Conservation (phyloP, 2,888 invertebrate genomes). For the Synergus laeviventris region DNA sequence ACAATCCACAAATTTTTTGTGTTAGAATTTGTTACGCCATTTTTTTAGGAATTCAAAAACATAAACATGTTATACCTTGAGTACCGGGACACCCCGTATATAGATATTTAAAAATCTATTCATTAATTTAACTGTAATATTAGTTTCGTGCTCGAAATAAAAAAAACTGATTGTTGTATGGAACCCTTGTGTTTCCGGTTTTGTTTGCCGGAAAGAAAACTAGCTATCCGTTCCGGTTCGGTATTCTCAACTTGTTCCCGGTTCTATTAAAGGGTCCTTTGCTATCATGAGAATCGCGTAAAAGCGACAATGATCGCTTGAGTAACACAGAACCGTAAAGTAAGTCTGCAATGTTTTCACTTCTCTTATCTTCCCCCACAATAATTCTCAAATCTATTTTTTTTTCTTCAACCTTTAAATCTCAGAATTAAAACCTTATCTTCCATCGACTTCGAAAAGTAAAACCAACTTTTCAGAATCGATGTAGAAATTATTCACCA, state of each 20-base stretch:
- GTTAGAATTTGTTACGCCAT: no score
- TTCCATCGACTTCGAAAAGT: no score
- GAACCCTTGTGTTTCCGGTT: slow-evolving; percentile 44
- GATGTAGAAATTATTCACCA: no score
- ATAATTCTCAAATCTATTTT: not conserved
- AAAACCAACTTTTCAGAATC: no score
- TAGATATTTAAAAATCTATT: no score
- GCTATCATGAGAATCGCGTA: slow-evolving; percentile 45
- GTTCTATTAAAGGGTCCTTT: not conserved
- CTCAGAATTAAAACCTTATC: no score
- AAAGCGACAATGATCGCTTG: slow-evolving; percentile 32
- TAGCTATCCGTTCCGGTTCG: slow-evolving; percentile 46
- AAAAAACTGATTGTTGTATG: slow-evolving; percentile 8
- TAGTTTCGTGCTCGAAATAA: not conserved
- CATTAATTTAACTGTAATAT: no score
- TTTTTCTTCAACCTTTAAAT: no score
- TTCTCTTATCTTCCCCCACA: slow-evolving; percentile 2
- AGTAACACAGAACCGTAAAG: slow-evolving; percentile 1
- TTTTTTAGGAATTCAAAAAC: no score
- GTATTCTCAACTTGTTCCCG: slow-evolving; percentile 3
- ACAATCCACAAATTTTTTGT: no score
- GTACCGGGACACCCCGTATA: no score
- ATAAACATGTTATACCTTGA: no score
- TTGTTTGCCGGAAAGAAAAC: slow-evolving; percentile 42
- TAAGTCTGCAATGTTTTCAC: not conserved